phyloP scores from a whole-genome alignment of 2,888 invertebrate genomes.

The Rhyacophila evoluta region DNA sequence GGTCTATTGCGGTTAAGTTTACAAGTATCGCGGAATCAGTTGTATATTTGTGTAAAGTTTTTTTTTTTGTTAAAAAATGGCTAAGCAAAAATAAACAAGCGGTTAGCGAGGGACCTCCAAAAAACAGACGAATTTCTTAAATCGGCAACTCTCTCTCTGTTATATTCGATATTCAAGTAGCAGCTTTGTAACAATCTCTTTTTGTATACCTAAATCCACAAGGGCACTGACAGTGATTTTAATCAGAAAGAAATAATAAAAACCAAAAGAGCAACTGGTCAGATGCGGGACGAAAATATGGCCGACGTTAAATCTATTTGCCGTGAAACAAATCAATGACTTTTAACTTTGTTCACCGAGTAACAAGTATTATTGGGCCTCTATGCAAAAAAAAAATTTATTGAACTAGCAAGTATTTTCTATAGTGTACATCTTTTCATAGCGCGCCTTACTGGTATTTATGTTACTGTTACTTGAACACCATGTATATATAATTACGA shows the following conservation, averaged over 20 bases:
- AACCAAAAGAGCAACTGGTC: background rate
- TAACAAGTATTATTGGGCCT: too few relatives aligned
- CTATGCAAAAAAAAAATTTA: too few relatives aligned
- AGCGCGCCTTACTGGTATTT: too few relatives aligned
- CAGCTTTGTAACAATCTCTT: background rate
- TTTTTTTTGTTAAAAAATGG: background rate
- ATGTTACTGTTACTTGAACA: too few relatives aligned
- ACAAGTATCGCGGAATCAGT: background rate
- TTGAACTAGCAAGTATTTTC: too few relatives aligned
- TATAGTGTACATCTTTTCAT: too few relatives aligned
- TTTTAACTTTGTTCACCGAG: too few relatives aligned
- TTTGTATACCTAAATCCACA: slow-evolving; percentile 23
- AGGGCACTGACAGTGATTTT: slow-evolving; percentile 8
- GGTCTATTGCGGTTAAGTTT: background rate
- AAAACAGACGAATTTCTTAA: slow-evolving; percentile 10
- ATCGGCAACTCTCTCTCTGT: background rate
- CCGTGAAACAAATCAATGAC: too few relatives aligned
- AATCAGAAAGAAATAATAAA: background rate
- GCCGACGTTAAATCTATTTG: too few relatives aligned
- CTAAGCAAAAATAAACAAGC: background rate
- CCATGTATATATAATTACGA: too few relatives aligned
- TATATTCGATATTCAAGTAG: background rate
- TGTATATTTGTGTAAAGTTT: background rate
- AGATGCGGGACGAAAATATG: background rate
- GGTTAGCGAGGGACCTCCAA: slow-evolving; percentile 20